phyloP scores from a whole-genome alignment of 2,888 invertebrate species.

The Trissolcus brochymenae region DNA sequence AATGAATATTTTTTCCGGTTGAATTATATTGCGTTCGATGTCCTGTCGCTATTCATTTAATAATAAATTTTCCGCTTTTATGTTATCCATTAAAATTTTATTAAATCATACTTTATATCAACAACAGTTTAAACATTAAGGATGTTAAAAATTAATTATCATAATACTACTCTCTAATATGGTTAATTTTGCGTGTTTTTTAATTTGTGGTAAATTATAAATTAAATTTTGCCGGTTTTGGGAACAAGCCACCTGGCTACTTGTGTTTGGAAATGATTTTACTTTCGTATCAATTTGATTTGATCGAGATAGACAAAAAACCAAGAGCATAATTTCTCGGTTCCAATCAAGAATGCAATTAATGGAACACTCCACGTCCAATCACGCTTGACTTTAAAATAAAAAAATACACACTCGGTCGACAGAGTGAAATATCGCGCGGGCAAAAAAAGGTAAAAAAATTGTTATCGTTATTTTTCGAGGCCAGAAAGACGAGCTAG shows the following conservation, averaged over 20 bases:
- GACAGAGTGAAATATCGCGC: slow-evolving; percentile 16
- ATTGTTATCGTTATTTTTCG: slow-evolving; percentile 6
- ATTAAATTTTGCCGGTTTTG: too few relatives aligned
- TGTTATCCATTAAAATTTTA: too few relatives aligned
- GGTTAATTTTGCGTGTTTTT: too few relatives aligned
- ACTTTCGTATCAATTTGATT: slow-evolving; percentile 15
- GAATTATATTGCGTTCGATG: too few relatives aligned
- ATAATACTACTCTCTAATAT: too few relatives aligned
- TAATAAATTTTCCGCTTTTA: too few relatives aligned
- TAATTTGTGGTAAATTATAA: too few relatives aligned
- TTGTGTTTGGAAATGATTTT: slow-evolving; percentile 23
- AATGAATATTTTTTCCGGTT: background rate
- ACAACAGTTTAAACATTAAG: too few relatives aligned
- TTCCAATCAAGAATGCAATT: slow-evolving; percentile 37
- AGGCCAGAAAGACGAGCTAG: slow-evolving; percentile 4
- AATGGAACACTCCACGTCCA: slow-evolving; percentile 30
- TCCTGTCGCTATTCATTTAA: too few relatives aligned
- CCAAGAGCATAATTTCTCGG: slow-evolving; percentile 31
- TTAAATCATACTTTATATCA: too few relatives aligned
- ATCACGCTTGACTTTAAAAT: slow-evolving; percentile 37
- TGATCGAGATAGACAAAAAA: slow-evolving; percentile 17
- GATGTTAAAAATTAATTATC: too few relatives aligned
- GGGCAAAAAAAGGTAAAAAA: slow-evolving; percentile 4
- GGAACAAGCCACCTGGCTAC: slow-evolving; percentile 2
- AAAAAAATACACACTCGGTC: slow-evolving; percentile 2